Conservation (phyloP, 2,888 invertebrate genomes). For the Noctua fimbriata region DNA sequence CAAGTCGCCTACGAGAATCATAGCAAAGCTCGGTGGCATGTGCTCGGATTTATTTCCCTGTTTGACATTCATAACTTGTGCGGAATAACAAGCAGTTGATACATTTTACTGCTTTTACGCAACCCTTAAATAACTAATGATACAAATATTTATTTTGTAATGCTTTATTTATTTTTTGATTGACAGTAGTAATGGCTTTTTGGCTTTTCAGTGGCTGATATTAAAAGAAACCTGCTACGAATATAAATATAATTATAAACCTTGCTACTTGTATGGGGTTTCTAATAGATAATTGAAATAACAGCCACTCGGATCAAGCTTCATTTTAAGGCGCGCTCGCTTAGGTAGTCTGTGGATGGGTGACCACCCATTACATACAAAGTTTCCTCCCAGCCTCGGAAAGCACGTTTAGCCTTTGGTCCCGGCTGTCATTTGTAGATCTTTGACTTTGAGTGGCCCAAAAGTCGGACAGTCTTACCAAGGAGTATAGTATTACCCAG, state of each 20-base stretch:
- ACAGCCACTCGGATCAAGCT: background rate
- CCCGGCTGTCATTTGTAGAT: no score
- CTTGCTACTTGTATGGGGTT: background rate
- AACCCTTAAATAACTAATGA: constrained; percentile 31
- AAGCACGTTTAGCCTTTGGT: no score
- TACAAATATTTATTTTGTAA: constrained; percentile 11
- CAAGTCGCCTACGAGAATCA: constrained; percentile 51
- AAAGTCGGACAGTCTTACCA: no score
- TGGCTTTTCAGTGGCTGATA: background rate
- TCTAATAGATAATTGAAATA: background rate
- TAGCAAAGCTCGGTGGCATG: constrained; percentile 42
- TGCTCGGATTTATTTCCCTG: constrained; percentile 54
- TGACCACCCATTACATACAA: background rate
- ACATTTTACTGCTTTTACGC: constrained; percentile 39
- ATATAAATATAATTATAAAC: background rate
- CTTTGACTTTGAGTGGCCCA: no score
- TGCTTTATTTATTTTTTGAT: background rate
- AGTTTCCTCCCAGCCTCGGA: no score
- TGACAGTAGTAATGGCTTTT: no score
- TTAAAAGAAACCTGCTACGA: background rate
- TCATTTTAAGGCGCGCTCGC: background rate
- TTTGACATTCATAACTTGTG: constrained; percentile 59
- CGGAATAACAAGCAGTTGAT: constrained; percentile 58
- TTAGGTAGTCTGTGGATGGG: background rate
- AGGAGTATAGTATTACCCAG: no score